A percentile compares a stretch with the other conserved stretches of the same genome.
Conservation (phyloP, 2,888 invertebrate genomes). For the Allolobophora icterica region DNA sequence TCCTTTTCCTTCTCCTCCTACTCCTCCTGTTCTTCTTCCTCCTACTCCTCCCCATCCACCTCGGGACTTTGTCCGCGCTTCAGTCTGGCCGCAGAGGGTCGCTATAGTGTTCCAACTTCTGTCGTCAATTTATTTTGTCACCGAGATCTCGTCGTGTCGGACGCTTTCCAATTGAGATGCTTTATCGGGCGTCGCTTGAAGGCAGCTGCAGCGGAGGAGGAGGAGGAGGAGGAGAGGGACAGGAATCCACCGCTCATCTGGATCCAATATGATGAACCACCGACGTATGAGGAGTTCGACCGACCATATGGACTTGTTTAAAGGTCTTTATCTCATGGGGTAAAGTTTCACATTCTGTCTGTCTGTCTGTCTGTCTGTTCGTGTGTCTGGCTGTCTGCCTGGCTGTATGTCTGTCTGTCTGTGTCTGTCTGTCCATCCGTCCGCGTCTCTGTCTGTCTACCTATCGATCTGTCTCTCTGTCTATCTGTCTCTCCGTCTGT, state of each 20-base stretch:
- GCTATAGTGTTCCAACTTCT: not conserved
- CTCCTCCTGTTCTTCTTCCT: too few species aligned
- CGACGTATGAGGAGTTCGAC: not conserved
- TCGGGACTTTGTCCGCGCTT: too few species aligned
- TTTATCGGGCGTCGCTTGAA: not conserved
- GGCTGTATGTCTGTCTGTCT: too few species aligned
- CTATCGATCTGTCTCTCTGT: too few species aligned
- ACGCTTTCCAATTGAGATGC: not conserved
- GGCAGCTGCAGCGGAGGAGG: too few species aligned
- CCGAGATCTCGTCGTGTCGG: not conserved
- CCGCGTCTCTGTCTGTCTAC: too few species aligned
- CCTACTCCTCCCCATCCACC: too few species aligned
- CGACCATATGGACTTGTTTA: not conserved
- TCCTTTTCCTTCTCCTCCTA: too few species aligned
- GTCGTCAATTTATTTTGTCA: not conserved
- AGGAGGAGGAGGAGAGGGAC: not conserved
- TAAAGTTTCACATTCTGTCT: slow-evolving; percentile 9
- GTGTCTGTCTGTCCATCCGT: too few species aligned
- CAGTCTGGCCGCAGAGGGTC: not conserved
- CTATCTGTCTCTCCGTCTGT: too few species aligned
- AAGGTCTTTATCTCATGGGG: not conserved
- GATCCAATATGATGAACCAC: not conserved
- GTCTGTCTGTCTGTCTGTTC: not conserved
- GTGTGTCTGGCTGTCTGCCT: too few species aligned
- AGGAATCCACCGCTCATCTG: not conserved